Conservation (phyloP, 2,113 vertebrate species). For the Brachyhypopomus gauderio region DNA sequence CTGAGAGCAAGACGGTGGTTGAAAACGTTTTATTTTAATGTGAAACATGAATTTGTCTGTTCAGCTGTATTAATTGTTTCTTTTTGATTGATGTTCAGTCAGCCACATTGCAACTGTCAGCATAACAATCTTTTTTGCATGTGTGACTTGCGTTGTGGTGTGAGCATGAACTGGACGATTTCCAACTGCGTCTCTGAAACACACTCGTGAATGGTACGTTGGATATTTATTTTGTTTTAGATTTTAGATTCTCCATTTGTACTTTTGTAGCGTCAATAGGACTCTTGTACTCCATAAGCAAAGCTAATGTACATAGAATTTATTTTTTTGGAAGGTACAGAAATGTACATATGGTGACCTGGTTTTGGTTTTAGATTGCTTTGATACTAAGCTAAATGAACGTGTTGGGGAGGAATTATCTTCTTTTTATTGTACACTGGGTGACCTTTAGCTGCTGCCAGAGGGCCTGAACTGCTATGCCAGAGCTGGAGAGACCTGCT, state of each 20-base stretch:
- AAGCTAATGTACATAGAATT: constrained; percentile 59
- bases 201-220: constrained; percentile 28
- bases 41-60: not conserved
- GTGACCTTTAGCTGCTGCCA: not conserved
- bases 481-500: no score
- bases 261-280: constrained; percentile 47
- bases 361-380: constrained; percentile 31
- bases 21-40: not conserved
- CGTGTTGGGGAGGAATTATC: constrained; percentile 21
- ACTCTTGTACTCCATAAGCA: constrained; percentile 46
- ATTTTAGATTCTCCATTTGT: constrained; percentile 49
- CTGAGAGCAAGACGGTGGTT: constrained; percentile 26
- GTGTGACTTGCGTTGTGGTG: constrained; percentile 27
- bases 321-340: constrained; percentile 55
- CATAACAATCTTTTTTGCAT: constrained; percentile 37
- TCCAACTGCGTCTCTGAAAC: constrained; percentile 8
- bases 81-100: constrained; percentile 18
- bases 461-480: no score
- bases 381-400: constrained; percentile 50
- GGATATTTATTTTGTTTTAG: constrained; percentile 51
- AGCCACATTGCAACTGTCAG: constrained; percentile 14
- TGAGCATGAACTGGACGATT: constrained; percentile 32
- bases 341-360: constrained; percentile 48
- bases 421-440: not conserved
- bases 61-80: not conserved